Evolutionary conservation across 2,797 vertebrate species (phyloP), one percentile per base, ranked within the genome.

Genomic region (Squalus acanthias): DNA sequence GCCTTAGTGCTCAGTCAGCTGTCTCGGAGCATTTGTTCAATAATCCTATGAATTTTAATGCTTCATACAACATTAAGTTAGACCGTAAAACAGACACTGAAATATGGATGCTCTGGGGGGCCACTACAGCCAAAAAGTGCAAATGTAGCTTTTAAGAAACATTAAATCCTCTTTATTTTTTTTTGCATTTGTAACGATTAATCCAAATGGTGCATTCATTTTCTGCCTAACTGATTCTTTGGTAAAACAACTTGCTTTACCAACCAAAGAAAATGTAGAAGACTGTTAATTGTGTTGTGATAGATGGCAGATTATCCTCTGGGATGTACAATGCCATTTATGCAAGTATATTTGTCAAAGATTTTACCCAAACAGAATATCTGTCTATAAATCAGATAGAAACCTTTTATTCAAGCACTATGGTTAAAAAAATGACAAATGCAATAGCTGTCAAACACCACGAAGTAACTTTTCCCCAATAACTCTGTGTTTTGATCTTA

Each of bases 261-360:
- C 67, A 95, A 65, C 33, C 57, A 63, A 65, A 92, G 89, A 92
- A 92, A 13, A 92, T 92, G n/a, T 92, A n/a, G 29, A 92, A 92
- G 4, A 63, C 17, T n/a, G 60, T n/a, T 92, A 92, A 92, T 65
- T 92, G 29, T 92, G 89, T n/a, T 50, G 39, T 26, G 39, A 70
- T 53, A 70, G 67, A 46, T 95, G 46, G 20, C 8, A 29, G 22
- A 92, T n/a, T 39, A 92, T 13, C 15, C 29, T 92, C 1, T 65
- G 57, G 5, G 89, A 50, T 29, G 93, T 50, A 70, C 12, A 50
- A 53, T 46, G 65, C 22, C n/a, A 50, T 95, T 67, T 94, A 95
- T 13, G 46, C 10, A 33, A 26, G 60, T 50, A 70, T 95, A 95
- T 50, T 67, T 94, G 92, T 24, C 22, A 72, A 29, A 53, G 65